Percentiles rank a stretch among this genome's conserved stretches.
Conservation (phyloP, 2,113 vertebrate species). For the Isurus oxyrinchus region DNA sequence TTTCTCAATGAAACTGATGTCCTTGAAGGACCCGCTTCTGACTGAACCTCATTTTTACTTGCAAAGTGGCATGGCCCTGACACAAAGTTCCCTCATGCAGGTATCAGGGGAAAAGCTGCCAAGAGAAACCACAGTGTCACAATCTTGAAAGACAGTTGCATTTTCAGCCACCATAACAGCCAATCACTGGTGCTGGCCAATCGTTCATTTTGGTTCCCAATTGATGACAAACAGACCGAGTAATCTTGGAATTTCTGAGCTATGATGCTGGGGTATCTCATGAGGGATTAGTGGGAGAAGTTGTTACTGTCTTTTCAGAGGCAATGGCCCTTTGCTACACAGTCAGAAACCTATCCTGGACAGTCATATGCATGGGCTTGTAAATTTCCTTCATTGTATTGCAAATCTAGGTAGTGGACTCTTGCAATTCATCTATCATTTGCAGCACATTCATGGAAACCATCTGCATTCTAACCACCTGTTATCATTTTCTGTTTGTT, state of each 20-base stretch:
- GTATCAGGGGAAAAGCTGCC: background rate
- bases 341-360: background rate
- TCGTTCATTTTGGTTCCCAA: background rate
- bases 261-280: no score
- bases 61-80: background rate
- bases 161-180: background rate
- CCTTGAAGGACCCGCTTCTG: background rate
- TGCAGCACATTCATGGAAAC: background rate
- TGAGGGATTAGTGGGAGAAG: background rate
- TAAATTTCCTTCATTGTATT: background rate
- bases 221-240: background rate
- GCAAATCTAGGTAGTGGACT: background rate
- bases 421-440: background rate
- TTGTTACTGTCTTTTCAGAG: background rate
- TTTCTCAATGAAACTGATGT: background rate
- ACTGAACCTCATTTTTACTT: background rate
- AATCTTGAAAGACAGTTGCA: background rate
- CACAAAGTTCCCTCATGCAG: background rate
- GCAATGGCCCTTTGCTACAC: background rate
- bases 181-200: no score
- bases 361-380: background rate
- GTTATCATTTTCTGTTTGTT: background rate
- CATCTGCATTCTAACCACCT: background rate
- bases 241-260: background rate
- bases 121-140: background rate